Conservation (phyloP, 2,113 vertebrate species). For the Chloropsis hardwickii region DNA sequence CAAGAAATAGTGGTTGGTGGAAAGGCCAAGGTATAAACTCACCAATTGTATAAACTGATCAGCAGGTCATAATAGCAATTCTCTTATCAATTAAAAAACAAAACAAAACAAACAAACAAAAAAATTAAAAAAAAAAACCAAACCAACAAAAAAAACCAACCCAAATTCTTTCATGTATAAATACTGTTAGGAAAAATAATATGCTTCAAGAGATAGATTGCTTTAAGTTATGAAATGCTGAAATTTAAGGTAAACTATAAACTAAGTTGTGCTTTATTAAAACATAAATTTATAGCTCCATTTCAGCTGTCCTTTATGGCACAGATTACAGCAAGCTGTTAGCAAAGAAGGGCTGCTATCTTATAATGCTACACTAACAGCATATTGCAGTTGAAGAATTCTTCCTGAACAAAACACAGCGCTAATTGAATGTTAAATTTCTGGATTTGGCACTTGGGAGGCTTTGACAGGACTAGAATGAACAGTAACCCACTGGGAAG, state of each 20-base stretch:
- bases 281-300: not conserved
- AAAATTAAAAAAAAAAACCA: too few relatives aligned
- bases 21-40: not conserved
- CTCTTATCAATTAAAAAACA: not conserved
- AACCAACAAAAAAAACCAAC: not conserved
- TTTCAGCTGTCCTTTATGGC: not conserved
- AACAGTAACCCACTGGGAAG: not conserved
- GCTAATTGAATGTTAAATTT: conserved; percentile 46
- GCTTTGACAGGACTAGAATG: not conserved
- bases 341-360: not conserved
- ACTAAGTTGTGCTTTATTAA: not conserved
- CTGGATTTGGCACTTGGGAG: not conserved
- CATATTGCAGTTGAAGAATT: not conserved
- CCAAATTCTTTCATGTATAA: not conserved
- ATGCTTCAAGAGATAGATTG: not conserved
- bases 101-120: too few relatives aligned
- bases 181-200: not conserved
- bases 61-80: not conserved
- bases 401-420: not conserved
- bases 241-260: not conserved
- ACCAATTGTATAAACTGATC: not conserved
- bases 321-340: not conserved
- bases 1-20: not conserved
- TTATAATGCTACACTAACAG: not conserved
- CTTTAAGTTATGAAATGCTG: not conserved